Conservation (phyloP, 2,888 invertebrate species). For the Patella caerulea region DNA sequence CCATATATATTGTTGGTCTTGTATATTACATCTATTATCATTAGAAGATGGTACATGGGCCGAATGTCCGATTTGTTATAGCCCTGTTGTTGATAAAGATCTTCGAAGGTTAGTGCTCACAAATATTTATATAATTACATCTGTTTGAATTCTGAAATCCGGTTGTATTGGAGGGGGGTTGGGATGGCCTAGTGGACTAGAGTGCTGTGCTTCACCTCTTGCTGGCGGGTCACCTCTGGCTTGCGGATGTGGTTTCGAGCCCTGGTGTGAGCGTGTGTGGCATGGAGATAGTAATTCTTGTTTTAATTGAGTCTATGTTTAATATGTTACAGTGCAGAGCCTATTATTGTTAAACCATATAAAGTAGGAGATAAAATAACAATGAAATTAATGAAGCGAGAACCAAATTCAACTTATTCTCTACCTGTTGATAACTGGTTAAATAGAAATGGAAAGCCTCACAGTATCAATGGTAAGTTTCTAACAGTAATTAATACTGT, state of each 20-base stretch:
- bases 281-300: too few species aligned
- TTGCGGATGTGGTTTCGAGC: too few species aligned
- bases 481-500: background rate
- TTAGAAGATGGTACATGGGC: constrained; percentile 83
- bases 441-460: constrained; percentile 52
- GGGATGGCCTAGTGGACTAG: too few species aligned
- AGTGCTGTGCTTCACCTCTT: too few species aligned
- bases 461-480: constrained; percentile 57
- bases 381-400: constrained; percentile 89
- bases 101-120: constrained; percentile 80
- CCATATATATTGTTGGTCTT: constrained; percentile 96
- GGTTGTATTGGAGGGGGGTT: background rate
- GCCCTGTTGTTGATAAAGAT: constrained; percentile 83
- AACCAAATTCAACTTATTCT: constrained; percentile 76
- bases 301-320: too few species aligned
- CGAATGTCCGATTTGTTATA: constrained; percentile 94
- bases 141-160: background rate
- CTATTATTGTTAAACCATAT: constrained; percentile 67
- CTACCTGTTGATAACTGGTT: constrained; percentile 61
- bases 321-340: constrained; percentile 76
- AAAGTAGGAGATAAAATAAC: constrained; percentile 78
- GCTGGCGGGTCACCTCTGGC: too few species aligned
- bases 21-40: constrained; percentile 91
- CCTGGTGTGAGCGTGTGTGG: too few species aligned
- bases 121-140: background rate